Conservation (phyloP, 2,113 vertebrate genomes). For the Mionectes macconnelli region DNA sequence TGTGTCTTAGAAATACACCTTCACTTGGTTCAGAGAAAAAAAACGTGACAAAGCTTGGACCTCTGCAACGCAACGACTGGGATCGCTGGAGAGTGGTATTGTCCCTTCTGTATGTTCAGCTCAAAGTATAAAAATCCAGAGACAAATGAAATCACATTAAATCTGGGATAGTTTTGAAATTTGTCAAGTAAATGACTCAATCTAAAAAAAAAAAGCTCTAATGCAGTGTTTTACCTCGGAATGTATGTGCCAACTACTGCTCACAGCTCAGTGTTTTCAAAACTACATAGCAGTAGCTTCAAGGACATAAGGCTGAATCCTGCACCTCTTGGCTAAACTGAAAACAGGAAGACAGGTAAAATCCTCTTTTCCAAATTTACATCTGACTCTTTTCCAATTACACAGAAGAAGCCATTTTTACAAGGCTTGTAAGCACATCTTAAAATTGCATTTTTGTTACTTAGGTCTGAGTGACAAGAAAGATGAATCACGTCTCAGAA, state of each 20-base stretch:
- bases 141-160: constrained; percentile 44
- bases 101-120: constrained; percentile 6
- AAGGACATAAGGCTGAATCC: background rate
- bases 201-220: background rate
- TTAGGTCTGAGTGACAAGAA: constrained; percentile 56
- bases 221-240: constrained; percentile 20
- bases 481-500: constrained; percentile 66
- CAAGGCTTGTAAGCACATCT: constrained; percentile 6
- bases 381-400: background rate
- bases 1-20: background rate
- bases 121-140: constrained; percentile 48
- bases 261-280: constrained; percentile 11
- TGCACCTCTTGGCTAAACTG: constrained; percentile 7
- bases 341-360: constrained; percentile 27
- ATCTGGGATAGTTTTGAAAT: constrained; percentile 50
- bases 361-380: background rate
- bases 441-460: constrained; percentile 35
- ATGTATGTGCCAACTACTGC: constrained; percentile 11
- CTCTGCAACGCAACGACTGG: background rate
- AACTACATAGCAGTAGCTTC: constrained; percentile 6
- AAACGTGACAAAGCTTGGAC: background rate
- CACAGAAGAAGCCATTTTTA: background rate
- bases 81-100: background rate
- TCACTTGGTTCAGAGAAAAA: background rate
- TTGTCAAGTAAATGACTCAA: constrained; percentile 44